Evolutionary conservation across 2,888 invertebrate species (phyloP).

Genomic region (Oxytorus armatus): DNA sequence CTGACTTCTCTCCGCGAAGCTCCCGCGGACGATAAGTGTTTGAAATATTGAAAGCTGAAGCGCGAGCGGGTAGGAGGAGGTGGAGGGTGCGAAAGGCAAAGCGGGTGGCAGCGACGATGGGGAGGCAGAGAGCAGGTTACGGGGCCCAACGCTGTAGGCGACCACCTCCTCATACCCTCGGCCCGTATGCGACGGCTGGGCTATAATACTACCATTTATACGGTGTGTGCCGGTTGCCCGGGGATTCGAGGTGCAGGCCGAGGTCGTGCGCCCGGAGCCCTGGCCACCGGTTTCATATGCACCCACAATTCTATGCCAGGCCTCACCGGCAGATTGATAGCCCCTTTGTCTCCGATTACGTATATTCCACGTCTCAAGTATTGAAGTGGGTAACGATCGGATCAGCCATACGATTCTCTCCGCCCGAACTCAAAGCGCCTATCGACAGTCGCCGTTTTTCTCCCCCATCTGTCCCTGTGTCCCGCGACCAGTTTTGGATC

Average conservation of each 20-base stretch:
- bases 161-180: conserved; percentile 52
- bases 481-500: too few species aligned
- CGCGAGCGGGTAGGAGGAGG: conserved; percentile 69
- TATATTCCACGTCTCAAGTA: conserved; percentile 65
- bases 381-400: conserved; percentile 39
- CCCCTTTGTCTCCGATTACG: conserved; percentile 64
- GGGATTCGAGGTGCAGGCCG: conserved; percentile 66
- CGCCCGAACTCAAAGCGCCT: not conserved
- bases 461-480: too few species aligned
- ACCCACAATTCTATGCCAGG: conserved; percentile 66
- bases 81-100: conserved; percentile 21
- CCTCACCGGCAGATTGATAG: conserved; percentile 71
- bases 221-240: conserved; percentile 70
- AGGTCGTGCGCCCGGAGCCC: conserved; percentile 64
- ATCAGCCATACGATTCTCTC: conserved; percentile 9
- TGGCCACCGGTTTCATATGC: conserved; percentile 70
- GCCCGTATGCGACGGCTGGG: conserved; percentile 68
- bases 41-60: conserved; percentile 84
- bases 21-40: conserved; percentile 82
- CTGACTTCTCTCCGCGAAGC: conserved; percentile 65
- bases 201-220: conserved; percentile 80
- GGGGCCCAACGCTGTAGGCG: conserved; percentile 57
- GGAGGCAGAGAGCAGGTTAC: conserved; percentile 57
- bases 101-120: conserved; percentile 22
- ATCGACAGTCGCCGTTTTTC: not conserved